These are phyloP conservation scores for Drosophila formosana DNA, from an alignment of 2,888 invertebrate genomes.

Conservation along the genomic window DNA sequence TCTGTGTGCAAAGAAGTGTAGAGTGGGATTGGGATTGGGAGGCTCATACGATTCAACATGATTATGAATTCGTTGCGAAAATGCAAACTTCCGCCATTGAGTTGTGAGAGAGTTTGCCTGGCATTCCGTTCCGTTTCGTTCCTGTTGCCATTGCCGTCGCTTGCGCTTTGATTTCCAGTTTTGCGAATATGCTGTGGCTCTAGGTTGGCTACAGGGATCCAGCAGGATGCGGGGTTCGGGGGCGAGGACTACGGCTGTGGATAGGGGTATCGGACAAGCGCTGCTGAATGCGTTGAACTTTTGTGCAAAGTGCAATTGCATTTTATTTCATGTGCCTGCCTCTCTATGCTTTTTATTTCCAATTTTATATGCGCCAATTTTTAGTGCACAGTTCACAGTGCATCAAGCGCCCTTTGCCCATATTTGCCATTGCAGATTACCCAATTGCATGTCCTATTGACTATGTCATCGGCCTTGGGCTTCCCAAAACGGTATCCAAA, in stretches of 20 bases:
- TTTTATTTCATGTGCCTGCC: conserved; percentile 67
- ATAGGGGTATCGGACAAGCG: conserved; percentile 31
- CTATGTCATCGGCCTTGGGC: conserved; percentile 3
- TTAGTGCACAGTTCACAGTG: conserved; percentile 26
- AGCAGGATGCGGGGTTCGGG: neutral
- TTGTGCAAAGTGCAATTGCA: conserved; percentile 82
- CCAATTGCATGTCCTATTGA: conserved; percentile 6
- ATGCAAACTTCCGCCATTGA: conserved; percentile 82
- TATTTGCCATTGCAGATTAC: conserved; percentile 30
- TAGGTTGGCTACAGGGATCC: conserved; percentile 1
- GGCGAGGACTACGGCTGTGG: neutral
- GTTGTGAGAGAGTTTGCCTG: conserved; percentile 67
- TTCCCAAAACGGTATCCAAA: neutral
- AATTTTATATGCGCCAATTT: conserved; percentile 60
- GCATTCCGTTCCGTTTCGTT: conserved; percentile 12
- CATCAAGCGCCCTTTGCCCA: conserved; percentile 44
- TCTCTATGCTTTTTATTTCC: conserved; percentile 48
- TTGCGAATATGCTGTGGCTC: conserved; percentile 39
- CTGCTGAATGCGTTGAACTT: conserved; percentile 81
- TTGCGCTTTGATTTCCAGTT: conserved; percentile 75
- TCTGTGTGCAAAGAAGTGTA: conserved; percentile 11
- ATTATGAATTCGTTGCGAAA: conserved; percentile 80
- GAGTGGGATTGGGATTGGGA: neutral
- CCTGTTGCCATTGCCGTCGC: conserved; percentile 50
- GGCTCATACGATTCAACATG: conserved; percentile 62